Percentiles rank a stretch among this genome's conserved stretches.
Evolutionary conservation across 2,888 invertebrate species (phyloP).

Genomic region (Drosophila nr. perissopoda): DNA sequence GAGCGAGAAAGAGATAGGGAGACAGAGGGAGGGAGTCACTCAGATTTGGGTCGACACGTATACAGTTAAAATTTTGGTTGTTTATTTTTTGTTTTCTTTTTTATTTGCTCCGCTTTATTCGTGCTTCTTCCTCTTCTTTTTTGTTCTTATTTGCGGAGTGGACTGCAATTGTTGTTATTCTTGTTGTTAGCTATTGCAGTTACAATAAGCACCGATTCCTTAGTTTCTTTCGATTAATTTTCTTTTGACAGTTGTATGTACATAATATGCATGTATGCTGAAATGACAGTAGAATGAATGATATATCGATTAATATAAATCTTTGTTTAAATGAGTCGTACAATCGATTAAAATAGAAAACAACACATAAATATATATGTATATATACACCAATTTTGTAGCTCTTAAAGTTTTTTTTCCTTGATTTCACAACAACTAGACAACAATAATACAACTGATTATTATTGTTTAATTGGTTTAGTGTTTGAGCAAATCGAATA

Average conservation of each 20-base stretch:
- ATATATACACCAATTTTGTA: not conserved
- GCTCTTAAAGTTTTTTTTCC: not conserved
- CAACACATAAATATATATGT: not conserved
- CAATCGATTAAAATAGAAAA: not conserved
- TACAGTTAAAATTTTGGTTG: conserved; percentile 45
- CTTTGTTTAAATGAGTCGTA: not conserved
- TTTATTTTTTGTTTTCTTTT: conserved; percentile 22
- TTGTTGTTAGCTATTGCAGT: conserved; percentile 36
- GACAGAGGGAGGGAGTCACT: conserved; percentile 26
- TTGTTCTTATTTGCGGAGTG: conserved; percentile 25
- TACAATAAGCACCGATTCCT: conserved; percentile 43
- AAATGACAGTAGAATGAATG: conserved; percentile 34
- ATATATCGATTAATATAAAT: conserved; percentile 16
- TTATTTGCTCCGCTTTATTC: conserved; percentile 28
- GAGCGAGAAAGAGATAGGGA: conserved; percentile 7
- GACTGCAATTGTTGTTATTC: conserved; percentile 30
- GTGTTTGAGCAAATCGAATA: conserved; percentile 2
- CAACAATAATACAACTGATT: not conserved
- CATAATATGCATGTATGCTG: conserved; percentile 37
- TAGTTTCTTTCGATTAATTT: conserved; percentile 13
- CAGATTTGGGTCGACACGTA: conserved; percentile 63
- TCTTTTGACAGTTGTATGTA: conserved; percentile 20
- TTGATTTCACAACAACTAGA: not conserved
- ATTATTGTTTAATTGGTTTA: not conserved
- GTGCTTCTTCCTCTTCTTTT: conserved; percentile 29